Conservation (phyloP, 2,113 vertebrate species). For the Cettia cetti region DNA sequence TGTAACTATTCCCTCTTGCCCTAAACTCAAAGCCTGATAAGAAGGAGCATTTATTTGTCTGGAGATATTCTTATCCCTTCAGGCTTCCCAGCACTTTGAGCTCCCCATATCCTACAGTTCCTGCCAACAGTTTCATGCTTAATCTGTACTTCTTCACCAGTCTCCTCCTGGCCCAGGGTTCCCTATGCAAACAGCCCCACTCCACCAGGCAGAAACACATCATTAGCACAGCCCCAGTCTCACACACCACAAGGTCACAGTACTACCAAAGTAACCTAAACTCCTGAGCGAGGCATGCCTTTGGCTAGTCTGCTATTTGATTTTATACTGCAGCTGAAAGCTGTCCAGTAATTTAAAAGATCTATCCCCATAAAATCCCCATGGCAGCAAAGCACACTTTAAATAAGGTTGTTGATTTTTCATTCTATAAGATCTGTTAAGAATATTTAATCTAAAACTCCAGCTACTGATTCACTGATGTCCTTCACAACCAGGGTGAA, state of each 20-base stretch:
- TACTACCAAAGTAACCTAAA: background rate
- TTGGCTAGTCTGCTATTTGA: background rate
- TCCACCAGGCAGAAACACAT: background rate
- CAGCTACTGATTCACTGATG: background rate
- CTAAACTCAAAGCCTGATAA: background rate
- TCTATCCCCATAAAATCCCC: background rate
- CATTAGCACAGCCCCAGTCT: background rate
- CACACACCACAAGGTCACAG: background rate
- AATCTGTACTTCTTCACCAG: background rate
- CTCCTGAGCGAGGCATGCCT: constrained; percentile 14
- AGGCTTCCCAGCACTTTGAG: background rate
- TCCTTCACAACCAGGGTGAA: background rate
- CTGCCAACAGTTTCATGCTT: background rate
- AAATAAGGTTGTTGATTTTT: constrained; percentile 13
- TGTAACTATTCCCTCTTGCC: background rate
- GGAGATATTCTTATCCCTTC: background rate
- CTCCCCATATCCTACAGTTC: background rate
- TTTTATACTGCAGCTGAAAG: constrained; percentile 11
- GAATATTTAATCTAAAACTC: background rate
- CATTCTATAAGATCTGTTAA: background rate
- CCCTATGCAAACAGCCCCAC: background rate
- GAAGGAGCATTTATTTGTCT: background rate
- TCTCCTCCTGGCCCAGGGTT: background rate
- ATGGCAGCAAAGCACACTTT: background rate
- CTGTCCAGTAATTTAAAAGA: background rate